Base-by-base conservation (phyloP, 1,140 invertebrate species). In the Drosophila pseudoobscura region DNA sequence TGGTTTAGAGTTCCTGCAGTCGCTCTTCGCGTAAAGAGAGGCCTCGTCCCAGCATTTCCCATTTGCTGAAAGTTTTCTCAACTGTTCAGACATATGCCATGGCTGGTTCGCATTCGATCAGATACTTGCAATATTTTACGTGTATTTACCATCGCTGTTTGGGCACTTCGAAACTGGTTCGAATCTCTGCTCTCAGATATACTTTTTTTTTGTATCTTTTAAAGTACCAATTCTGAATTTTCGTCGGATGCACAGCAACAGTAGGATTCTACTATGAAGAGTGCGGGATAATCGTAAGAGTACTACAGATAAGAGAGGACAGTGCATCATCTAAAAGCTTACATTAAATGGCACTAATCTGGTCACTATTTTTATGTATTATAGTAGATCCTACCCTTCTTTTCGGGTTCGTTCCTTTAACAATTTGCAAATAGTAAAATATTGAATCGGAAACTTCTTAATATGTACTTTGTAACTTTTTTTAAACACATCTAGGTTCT, bases 71-170 rank as follows among this genome's bases (percentile, higher is more conserved):
- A 55, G 60, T 52, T 31, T n/a, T 9, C 29, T 50, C 11, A 39
- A 35, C 43, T 44, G 52, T 82, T 78, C 50, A 72, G 24, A 26
- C 4, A 26, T 26, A 26, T 26, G 24, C 24, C 24, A 26, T 26
- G 5, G 64, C 49, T 66, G 35, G 46, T 75, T 60, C 44, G 61
- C 47, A 56, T 64, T 65, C 35, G 51, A 43, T 66, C 24, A 45
- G 60, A 75, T 78, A 75, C 78, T 80, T 77, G 54, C 46, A 84
- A 84, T 84, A 85, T 85, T 88, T 88, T 88, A 88, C 83, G 83
- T 88, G 83, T 88, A 88, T 88, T 83, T 88, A 73, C 83, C 83
- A 88, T 88, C 83, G 84, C 79, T 88, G 83, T 83, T 88, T 60
- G 31, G 59, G 39, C 66, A 74, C 45, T 61, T 61, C 31, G 31